These are phyloP conservation scores for Pao palembangensis DNA, from an alignment of 2,113 vertebrate genomes.

Conservation along the genomic window DNA sequence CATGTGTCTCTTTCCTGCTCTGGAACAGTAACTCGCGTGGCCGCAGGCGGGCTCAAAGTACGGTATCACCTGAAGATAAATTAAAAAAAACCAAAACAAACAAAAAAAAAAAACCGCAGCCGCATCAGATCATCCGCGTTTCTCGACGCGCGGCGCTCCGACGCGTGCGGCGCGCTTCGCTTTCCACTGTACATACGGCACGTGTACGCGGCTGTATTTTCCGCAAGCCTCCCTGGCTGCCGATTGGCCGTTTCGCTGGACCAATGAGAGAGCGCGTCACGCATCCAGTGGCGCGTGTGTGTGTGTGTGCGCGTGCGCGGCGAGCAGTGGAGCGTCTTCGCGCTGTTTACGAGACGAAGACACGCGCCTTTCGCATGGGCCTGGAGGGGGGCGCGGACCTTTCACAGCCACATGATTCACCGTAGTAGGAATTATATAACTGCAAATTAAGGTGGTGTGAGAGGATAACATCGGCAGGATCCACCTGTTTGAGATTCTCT, in stretches of 20 bases:
- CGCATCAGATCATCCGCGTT: too few species aligned
- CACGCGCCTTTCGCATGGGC: background rate
- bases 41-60: background rate
- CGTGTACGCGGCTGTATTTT: constrained; percentile 62
- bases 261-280: constrained; percentile 46
- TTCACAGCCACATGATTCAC: background rate
- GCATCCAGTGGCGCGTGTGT: background rate
- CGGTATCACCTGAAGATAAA: too few species aligned
- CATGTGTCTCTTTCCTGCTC: constrained; percentile 23
- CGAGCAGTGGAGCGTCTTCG: fast-evolving
- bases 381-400: too few species aligned
- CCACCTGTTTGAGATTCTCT: too few species aligned
- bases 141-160: too few species aligned
- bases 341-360: constrained; percentile 19
- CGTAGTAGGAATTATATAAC: background rate
- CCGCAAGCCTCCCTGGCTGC: constrained; percentile 25
- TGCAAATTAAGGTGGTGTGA: too few species aligned
- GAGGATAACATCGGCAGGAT: too few species aligned
- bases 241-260: constrained; percentile 49
- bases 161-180: too few species aligned
- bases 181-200: constrained; percentile 27
- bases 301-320: background rate
- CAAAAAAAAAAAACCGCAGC: too few species aligned
- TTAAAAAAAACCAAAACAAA: too few species aligned
- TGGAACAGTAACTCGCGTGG: background rate